Evolutionary conservation across 2,797 vertebrate species (phyloP).

Genomic region (Neostethus bicornis): DNA sequence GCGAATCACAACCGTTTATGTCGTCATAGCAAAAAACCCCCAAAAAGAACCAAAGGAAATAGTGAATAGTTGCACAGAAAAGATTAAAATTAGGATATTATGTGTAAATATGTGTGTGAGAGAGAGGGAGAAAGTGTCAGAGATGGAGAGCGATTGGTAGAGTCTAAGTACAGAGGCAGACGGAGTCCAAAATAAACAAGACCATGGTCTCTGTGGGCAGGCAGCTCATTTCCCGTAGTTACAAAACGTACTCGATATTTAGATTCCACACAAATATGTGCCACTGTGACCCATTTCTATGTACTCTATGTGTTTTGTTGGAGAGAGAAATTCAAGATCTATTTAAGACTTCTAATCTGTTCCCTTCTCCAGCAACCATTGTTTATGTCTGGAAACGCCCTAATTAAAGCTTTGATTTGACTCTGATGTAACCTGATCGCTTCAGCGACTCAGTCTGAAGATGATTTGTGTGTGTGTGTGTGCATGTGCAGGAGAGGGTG

Average conservation of each 20-base stretch:
- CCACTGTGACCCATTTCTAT: constrained; percentile 55
- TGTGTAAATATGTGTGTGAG: not conserved
- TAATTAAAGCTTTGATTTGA: not conserved
- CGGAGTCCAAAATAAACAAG: constrained; percentile 74
- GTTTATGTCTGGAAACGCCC: constrained; percentile 29
- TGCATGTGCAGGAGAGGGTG: not conserved
- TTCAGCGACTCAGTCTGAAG: not conserved
- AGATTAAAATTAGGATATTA: constrained; percentile 40
- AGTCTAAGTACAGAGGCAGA: constrained; percentile 49
- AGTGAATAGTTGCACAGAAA: constrained; percentile 22
- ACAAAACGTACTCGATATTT: constrained; percentile 67
- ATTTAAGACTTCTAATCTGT: constrained; percentile 16
- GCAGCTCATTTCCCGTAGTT: constrained; percentile 74
- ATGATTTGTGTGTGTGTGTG: not conserved
- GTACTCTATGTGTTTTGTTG: constrained; percentile 15
- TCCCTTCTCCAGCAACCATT: constrained; percentile 27
- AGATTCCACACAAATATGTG: constrained; percentile 62
- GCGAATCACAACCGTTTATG: not conserved
- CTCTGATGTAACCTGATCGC: not conserved
- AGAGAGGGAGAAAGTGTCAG: constrained; percentile 20
- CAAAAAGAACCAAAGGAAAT: constrained; percentile 7
- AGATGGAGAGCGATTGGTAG: constrained; percentile 41
- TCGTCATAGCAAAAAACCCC: not conserved
- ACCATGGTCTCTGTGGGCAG: constrained; percentile 62
- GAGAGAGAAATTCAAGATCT: constrained; percentile 5